Conservation (phyloP, 2,797 vertebrate species). For the Jordanella pulchra region DNA sequence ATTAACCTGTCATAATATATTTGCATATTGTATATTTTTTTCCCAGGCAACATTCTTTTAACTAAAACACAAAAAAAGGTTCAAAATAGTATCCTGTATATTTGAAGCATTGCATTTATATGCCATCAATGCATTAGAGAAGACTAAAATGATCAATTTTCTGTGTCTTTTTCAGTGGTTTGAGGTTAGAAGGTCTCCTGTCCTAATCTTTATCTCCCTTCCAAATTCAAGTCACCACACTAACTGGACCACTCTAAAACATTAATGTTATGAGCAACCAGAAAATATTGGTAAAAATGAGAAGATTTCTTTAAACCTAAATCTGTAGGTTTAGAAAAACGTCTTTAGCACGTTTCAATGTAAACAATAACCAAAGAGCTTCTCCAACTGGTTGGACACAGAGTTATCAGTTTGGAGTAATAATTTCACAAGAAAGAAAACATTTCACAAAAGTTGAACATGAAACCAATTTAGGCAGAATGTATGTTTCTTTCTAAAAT, state of each 20-base stretch:
- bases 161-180: background rate
- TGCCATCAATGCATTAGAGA: too few relatives aligned
- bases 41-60: too few relatives aligned
- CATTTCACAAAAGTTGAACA: background rate
- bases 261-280: background rate
- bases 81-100: background rate
- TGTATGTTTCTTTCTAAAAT: background rate
- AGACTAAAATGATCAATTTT: background rate
- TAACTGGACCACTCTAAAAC: background rate
- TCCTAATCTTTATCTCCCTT: background rate
- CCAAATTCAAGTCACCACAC: background rate
- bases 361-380: too few relatives aligned
- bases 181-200: background rate
- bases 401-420: background rate
- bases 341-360: too few relatives aligned
- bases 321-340: background rate
- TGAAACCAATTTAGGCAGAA: background rate
- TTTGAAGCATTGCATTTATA: background rate
- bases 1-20: background rate
- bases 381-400: background rate
- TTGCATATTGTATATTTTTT: background rate
- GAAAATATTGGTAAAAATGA: background rate
- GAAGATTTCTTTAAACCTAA: background rate
- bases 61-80: background rate
- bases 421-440: background rate